Conservation (phyloP, 2,797 vertebrate species). For the Phrynocephalus guinanensis region DNA sequence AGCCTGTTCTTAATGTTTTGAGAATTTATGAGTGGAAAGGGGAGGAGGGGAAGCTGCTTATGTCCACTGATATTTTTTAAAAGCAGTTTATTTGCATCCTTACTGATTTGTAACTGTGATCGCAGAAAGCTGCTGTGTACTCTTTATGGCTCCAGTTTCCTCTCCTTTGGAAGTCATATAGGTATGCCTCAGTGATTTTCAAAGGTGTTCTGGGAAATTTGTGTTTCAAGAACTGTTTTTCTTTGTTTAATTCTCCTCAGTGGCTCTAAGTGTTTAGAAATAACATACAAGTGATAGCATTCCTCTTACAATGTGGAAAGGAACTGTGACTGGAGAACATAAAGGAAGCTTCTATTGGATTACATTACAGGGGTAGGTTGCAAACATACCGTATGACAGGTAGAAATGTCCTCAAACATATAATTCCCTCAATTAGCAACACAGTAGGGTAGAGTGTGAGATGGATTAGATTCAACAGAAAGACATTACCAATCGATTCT, state of each 20-base stretch:
- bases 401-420: constrained; percentile 55
- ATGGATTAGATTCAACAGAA: constrained; percentile 51
- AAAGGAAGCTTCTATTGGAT: constrained; percentile 40
- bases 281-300: constrained; percentile 10
- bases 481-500: constrained; percentile 42
- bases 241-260: constrained; percentile 41
- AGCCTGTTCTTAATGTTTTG: constrained; percentile 4
- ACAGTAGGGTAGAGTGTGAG: constrained; percentile 44
- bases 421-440: constrained; percentile 46
- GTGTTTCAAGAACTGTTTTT: constrained; percentile 32
- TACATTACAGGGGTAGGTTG: constrained; percentile 53
- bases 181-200: constrained; percentile 44
- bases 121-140: constrained; percentile 36
- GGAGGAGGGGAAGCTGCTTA: neutral
- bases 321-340: constrained; percentile 30
- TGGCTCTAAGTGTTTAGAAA: constrained; percentile 32
- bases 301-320: constrained; percentile 41
- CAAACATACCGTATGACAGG: constrained; percentile 45
- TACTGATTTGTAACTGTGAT: constrained; percentile 28
- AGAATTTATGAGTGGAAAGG: neutral
- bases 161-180: neutral
- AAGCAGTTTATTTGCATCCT: neutral
- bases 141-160: constrained; percentile 39
- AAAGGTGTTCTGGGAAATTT: constrained; percentile 48
- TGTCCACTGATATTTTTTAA: constrained; percentile 39